These are phyloP conservation scores for Scaeva pyrastri DNA, from an alignment of 2,888 invertebrate species.

Conservation along the genomic window DNA sequence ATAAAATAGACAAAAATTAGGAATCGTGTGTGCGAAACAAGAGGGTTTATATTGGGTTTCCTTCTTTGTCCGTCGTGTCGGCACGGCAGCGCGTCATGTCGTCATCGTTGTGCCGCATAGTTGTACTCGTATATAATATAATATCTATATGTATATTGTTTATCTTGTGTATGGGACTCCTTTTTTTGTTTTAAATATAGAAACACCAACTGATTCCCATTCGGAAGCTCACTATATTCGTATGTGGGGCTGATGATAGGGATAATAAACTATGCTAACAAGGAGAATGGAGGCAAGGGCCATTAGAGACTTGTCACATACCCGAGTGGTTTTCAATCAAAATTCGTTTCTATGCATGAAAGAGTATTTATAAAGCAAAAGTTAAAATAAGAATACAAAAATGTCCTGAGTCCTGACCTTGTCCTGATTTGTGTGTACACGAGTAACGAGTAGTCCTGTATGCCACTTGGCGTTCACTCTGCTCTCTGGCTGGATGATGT, in stretches of 20 bases:
- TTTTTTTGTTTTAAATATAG: not conserved
- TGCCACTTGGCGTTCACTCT: conserved; percentile 7
- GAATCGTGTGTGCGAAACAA: conserved; percentile 38
- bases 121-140: too few relatives aligned
- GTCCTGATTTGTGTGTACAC: conserved; percentile 52
- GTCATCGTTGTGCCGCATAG: too few relatives aligned
- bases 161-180: not conserved
- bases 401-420: conserved; percentile 56
- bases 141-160: too few relatives aligned
- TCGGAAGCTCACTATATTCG: not conserved
- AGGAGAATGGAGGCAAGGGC: conserved; percentile 19
- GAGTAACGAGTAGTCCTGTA: too few relatives aligned
- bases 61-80: not conserved
- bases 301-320: conserved; percentile 57
- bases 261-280: conserved; percentile 60
- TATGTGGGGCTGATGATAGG: conserved; percentile 26
- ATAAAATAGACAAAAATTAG: conserved; percentile 18
- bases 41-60: conserved; percentile 39
- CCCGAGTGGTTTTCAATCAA: conserved; percentile 68
- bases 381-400: not conserved
- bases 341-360: conserved; percentile 43
- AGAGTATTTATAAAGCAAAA: conserved; percentile 8
- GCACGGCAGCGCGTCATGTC: too few relatives aligned
- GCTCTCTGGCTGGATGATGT: conserved; percentile 2
- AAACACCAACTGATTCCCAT: not conserved